Evolutionary conservation across 2,888 invertebrate species (phyloP).

Genomic region (Beris chalybata): DNA sequence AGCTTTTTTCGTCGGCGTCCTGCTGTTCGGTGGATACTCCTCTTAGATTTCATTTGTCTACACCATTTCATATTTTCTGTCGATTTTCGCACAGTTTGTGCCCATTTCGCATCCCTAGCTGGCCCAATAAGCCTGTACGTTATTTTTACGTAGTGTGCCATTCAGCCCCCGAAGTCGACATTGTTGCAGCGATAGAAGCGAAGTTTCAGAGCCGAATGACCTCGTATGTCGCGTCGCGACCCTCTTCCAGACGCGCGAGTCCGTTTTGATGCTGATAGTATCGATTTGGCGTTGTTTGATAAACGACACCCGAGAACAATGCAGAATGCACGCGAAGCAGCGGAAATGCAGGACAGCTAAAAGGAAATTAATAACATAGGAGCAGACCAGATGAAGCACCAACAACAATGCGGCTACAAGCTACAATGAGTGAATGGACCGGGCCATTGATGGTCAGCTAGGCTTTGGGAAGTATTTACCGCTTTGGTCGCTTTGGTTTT

Average conservation of each 20-base stretch:
- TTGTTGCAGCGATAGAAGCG: too few species aligned
- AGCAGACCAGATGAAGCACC: too few species aligned
- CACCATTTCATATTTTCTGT: constrained; percentile 28
- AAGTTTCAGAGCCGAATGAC: not conserved
- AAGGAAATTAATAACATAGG: constrained; percentile 28
- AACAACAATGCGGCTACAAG: too few species aligned
- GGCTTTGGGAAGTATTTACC: too few species aligned
- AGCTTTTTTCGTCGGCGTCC: too few species aligned
- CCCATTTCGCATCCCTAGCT: not conserved
- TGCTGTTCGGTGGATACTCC: constrained; percentile 8
- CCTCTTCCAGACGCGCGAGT: constrained; percentile 8
- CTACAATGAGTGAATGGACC: too few species aligned
- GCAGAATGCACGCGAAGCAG: constrained; percentile 16
- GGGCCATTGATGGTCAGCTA: too few species aligned
- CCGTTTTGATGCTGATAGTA: constrained; percentile 28
- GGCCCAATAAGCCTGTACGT: too few species aligned
- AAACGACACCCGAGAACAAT: constrained; percentile 33
- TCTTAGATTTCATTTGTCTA: constrained; percentile 18
- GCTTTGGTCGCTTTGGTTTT: too few species aligned
- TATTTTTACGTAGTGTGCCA: too few species aligned
- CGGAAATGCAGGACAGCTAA: not conserved
- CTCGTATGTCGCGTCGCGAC: not conserved
- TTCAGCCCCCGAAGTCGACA: too few species aligned
- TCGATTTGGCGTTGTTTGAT: constrained; percentile 33
- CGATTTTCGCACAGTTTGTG: constrained; percentile 18